Evolutionary conservation across 2,888 invertebrate species (phyloP), one percentile per base, ranked within the genome.

Genomic region (Ormyrus labotus): DNA sequence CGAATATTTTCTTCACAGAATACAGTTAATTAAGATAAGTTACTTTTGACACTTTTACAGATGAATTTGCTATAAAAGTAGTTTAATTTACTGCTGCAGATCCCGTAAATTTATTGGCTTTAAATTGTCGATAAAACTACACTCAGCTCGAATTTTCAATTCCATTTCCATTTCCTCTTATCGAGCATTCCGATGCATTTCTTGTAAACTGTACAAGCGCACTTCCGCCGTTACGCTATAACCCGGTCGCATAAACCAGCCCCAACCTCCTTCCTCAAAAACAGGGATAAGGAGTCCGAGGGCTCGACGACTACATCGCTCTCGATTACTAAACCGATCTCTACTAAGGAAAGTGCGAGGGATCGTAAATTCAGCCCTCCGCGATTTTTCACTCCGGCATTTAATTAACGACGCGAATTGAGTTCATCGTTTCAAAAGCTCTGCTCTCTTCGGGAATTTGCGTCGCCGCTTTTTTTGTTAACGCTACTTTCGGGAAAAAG

Each of bases 261-360:
- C n/a, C n/a, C 74, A 67, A 67, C 74, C 74, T 75, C 67, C 67
- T 75, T 75, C 51, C 74, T 60, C 13, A 48, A 69, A 69, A 63
- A 76, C 69, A 63, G 45, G 63, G 53, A 50, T n/a, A 10, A 10
- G 19, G 0, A 9, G 6, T 34, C 34, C 34, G 4, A 34, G 34
- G 34, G 34, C 3, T 34, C 34, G 4, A 34, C 34, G 34, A 55
- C n/a, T 9, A 7, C 68, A 10, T 68, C 51, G 10, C 55, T 10
- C 55, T 63, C 63, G 55, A 63, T 55, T 70, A 60, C 58, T 34
- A 55, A 73, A 55, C 47, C 63, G 48, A 34, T 34, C 34, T 34
- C 34, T 34, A 34, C 53, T n/a, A 19, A 55, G 8, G 48, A 55
- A 51, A 67, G 67, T 9, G 47, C 76, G 63, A 60, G 69, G 5